Conservation (phyloP, 2,797 vertebrate genomes). For the Macrochelys suwanniensis region DNA sequence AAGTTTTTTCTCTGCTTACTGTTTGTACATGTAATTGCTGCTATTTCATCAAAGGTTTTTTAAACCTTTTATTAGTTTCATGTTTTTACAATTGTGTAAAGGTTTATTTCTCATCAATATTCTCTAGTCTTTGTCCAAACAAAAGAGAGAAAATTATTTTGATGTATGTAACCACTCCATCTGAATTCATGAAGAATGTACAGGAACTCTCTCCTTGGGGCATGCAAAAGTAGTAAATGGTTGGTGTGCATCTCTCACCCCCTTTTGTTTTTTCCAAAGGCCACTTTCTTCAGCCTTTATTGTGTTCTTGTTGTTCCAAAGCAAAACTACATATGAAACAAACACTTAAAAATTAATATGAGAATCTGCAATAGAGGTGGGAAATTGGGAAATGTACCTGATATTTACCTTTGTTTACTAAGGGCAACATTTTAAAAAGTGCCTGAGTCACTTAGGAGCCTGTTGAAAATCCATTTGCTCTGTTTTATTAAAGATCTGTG, state of each 20-base stretch:
- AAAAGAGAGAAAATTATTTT: not conserved
- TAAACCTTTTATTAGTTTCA: not conserved
- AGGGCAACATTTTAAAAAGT: not conserved
- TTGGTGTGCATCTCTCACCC: not conserved
- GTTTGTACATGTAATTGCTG: not conserved
- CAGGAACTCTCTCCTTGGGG: not conserved
- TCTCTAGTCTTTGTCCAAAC: not conserved
- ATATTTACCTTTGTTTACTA: not conserved
- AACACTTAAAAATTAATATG: not conserved
- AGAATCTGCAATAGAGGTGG: not conserved
- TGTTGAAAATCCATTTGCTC: not conserved
- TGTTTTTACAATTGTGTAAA: not conserved
- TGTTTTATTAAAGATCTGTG: not conserved
- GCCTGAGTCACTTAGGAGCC: not conserved
- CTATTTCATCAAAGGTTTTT: not conserved
- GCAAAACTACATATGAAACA: not conserved
- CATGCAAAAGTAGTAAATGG: not conserved
- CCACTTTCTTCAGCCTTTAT: not conserved
- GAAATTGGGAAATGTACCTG: not conserved
- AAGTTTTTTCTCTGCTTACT: not conserved
- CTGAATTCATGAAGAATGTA: not conserved
- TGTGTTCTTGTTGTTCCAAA: not conserved
- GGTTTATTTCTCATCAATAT: not conserved
- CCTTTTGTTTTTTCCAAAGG: not conserved
- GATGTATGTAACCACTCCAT: not conserved